Evolutionary conservation across 2,797 vertebrate genomes (phyloP).

Genomic region (Bryconaethiops microstoma): DNA sequence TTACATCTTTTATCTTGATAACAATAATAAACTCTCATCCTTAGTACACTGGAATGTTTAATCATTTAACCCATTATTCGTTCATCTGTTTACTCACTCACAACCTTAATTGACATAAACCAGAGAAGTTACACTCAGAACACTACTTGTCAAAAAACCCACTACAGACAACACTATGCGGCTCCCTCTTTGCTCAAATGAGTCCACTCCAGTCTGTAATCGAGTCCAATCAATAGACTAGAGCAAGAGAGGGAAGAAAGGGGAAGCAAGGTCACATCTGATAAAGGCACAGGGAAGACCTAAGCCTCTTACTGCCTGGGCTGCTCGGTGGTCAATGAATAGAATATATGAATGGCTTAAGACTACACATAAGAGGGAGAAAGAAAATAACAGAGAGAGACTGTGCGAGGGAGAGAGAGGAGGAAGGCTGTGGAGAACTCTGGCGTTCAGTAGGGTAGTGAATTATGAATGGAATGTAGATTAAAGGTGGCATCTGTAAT

Average conservation of each 20-base stretch:
- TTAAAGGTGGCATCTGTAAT: constrained; percentile 53
- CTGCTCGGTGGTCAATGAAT: constrained; percentile 53
- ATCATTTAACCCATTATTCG: background rate
- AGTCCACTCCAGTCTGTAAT: constrained; percentile 31
- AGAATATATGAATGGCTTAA: constrained; percentile 60
- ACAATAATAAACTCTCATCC: background rate
- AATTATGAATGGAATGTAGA: constrained; percentile 60
- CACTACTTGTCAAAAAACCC: constrained; percentile 19
- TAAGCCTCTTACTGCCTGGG: constrained; percentile 35
- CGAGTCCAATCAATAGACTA: constrained; percentile 45
- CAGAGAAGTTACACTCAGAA: background rate
- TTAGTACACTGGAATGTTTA: background rate
- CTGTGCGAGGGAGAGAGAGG: constrained; percentile 35
- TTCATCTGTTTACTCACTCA: constrained; percentile 17
- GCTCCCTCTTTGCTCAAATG: constrained; percentile 28
- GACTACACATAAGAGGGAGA: constrained; percentile 46
- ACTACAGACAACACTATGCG: background rate
- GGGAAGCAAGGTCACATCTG: constrained; percentile 46
- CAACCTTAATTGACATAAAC: constrained; percentile 10
- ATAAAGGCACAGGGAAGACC: constrained; percentile 34
- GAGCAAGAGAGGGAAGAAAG: constrained; percentile 6
- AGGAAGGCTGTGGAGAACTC: constrained; percentile 49
- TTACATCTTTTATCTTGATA: background rate
- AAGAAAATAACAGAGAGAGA: constrained; percentile 36
- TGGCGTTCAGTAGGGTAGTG: constrained; percentile 45